These are phyloP conservation scores for Turritopsis dohrnii DNA, from an alignment of 30 jellyfish, hydroid and myxozoan species.

Conservation along the genomic window DNA sequence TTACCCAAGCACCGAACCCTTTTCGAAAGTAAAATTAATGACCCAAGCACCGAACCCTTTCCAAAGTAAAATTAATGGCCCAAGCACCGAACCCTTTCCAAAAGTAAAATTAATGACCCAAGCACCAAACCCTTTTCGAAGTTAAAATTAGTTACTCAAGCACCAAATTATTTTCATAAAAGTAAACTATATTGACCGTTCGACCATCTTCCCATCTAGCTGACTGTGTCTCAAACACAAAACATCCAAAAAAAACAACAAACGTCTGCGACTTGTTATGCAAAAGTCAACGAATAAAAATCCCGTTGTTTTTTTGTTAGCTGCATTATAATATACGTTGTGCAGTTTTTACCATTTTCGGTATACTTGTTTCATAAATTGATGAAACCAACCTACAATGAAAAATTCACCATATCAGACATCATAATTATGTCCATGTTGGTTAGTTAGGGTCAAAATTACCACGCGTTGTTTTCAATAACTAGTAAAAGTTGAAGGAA, in stretches of 20 bases:
- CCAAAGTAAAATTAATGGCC: neutral
- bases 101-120: neutral
- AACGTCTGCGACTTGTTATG: too few relatives aligned
- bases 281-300: neutral
- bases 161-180: neutral
- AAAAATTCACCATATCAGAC: neutral
- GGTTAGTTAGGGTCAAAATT: too few relatives aligned
- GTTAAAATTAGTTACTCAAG: neutral
- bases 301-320: neutral
- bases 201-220: neutral
- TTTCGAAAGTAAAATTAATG: too few relatives aligned
- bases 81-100: neutral
- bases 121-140: neutral
- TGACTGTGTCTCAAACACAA: neutral
- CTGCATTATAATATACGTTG: neutral
- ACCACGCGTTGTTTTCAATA: too few relatives aligned
- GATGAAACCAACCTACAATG: slow-evolving; percentile 12
- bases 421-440: too few relatives aligned
- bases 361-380: neutral
- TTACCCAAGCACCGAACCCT: too few relatives aligned
- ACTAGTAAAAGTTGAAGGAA: too few relatives aligned
- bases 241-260: too few relatives aligned
- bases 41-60: neutral
- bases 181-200: neutral
- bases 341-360: neutral